Percentiles rank a stretch among this genome's conserved stretches.
Evolutionary conservation across 2,888 invertebrate genomes (phyloP).

Genomic region (Pheosia tremula): DNA sequence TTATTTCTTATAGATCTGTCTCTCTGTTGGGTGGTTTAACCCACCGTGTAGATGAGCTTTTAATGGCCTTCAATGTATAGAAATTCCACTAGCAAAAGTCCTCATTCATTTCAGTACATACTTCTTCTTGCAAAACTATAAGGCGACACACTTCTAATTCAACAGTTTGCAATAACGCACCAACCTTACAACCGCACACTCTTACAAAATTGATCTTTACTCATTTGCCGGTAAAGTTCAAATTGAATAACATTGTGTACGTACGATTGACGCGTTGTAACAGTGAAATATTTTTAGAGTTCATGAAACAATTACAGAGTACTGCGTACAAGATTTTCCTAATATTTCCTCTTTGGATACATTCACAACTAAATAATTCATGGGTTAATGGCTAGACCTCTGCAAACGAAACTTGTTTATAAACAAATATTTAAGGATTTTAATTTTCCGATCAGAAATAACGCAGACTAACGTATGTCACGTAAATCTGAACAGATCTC

Average conservation of each 20-base stretch:
- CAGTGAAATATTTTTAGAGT: not conserved
- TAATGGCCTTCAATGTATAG: slow-evolving; percentile 26
- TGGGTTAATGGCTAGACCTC: slow-evolving; percentile 12
- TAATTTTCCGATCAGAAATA: too few species aligned
- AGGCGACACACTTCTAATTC: slow-evolving; percentile 17
- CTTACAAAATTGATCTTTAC: slow-evolving; percentile 8
- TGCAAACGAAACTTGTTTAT: slow-evolving; percentile 20
- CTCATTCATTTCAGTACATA: slow-evolving; percentile 20
- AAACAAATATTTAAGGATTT: not conserved
- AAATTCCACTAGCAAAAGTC: slow-evolving; percentile 16
- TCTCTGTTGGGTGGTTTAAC: too few species aligned
- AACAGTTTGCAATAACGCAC: not conserved
- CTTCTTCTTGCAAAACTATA: slow-evolving; percentile 33
- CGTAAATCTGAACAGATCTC: too few species aligned
- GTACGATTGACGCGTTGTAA: not conserved
- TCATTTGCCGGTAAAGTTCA: slow-evolving; percentile 1
- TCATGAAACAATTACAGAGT: slow-evolving; percentile 11
- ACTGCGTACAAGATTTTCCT: slow-evolving; percentile 14
- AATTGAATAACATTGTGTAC: not conserved
- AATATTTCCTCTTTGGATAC: slow-evolving; percentile 14
- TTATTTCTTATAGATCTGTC: too few species aligned
- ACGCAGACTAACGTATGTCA: too few species aligned
- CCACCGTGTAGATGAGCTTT: slow-evolving; percentile 4
- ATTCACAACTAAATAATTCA: slow-evolving; percentile 25
- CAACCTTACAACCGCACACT: not conserved